Percentiles rank a stretch among this genome's conserved stretches.
Conservation (phyloP, 1,140 invertebrate genomes). For the Rhysida immarginata region DNA sequence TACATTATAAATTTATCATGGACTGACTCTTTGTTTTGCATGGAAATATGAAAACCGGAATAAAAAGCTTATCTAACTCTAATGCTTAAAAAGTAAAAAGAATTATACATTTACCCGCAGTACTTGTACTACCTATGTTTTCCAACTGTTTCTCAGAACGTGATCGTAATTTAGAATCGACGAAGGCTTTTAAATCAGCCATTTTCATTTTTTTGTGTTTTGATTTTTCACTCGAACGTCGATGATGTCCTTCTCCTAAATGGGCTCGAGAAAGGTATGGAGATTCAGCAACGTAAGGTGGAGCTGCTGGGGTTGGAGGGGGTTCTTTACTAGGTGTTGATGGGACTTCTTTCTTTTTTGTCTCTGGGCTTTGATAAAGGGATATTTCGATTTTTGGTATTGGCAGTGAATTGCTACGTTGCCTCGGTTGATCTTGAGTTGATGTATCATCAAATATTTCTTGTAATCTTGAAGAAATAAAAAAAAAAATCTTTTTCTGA, state of each 20-base stretch:
- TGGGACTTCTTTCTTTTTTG: constrained; percentile 45
- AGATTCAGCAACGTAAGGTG: constrained; percentile 29
- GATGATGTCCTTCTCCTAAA: constrained; percentile 31
- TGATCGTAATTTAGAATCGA: constrained; percentile 75
- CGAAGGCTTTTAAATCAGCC: constrained; percentile 71
- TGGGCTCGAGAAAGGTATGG: constrained; percentile 20
- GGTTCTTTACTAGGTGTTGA: constrained; percentile 29
- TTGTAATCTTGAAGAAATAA: constrained; percentile 40
- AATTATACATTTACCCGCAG: constrained; percentile 13
- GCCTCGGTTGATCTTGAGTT: constrained; percentile 51
- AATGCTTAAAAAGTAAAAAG: no score
- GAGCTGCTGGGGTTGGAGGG: background rate
- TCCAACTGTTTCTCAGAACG: constrained; percentile 80
- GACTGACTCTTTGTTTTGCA: no score
- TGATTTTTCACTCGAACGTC: constrained; percentile 59
- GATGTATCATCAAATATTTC: constrained; percentile 64
- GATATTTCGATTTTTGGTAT: constrained; percentile 84
- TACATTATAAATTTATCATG: no score
- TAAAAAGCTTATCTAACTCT: no score
- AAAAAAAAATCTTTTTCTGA: background rate
- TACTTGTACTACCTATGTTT: constrained; percentile 67
- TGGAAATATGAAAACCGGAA: no score
- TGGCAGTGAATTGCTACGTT: constrained; percentile 77
- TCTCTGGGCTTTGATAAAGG: constrained; percentile 56
- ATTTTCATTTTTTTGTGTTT: constrained; percentile 69